Percentiles rank a stretch among this genome's conserved stretches.
These are phyloP conservation scores for Oasisia sp. DNA, from an alignment of 2,888 invertebrate genomes.

Conservation along the genomic window DNA sequence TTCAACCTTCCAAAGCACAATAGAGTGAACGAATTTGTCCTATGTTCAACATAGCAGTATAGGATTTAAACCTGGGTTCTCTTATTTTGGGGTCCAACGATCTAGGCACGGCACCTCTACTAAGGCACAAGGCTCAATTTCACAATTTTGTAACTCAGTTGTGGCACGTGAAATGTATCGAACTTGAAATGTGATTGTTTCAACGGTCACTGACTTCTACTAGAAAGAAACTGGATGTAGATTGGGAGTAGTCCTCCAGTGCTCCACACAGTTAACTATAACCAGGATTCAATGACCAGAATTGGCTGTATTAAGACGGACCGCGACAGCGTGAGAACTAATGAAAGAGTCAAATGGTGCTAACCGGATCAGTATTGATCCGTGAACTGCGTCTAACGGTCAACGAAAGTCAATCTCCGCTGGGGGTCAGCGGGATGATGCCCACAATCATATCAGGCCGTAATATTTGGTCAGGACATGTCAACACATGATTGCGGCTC, in stretches of 20 bases:
- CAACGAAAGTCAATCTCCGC: not conserved
- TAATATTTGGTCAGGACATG: not conserved
- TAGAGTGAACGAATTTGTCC: too few relatives aligned
- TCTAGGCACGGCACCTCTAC: too few relatives aligned
- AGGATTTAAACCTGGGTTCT: too few relatives aligned
- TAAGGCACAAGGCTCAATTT: too few relatives aligned
- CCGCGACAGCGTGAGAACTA: not conserved
- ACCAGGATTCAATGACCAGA: not conserved
- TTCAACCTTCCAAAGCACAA: too few relatives aligned
- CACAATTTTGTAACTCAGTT: too few relatives aligned
- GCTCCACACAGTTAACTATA: not conserved
- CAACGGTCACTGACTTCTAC: not conserved
- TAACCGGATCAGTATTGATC: not conserved
- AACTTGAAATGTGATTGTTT: not conserved
- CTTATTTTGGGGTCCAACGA: too few relatives aligned
- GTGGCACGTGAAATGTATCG: too few relatives aligned
- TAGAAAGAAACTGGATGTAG: not conserved
- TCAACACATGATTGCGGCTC: not conserved
- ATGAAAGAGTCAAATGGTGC: not conserved
- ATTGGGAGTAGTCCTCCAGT: not conserved
- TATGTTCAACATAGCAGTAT: too few relatives aligned
- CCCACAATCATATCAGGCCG: not conserved
- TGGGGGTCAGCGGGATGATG: not conserved
- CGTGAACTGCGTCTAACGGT: not conserved
- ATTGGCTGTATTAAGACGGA: not conserved